Evolutionary conservation across 2,888 invertebrate genomes (phyloP), one percentile per base, ranked within the genome.

Genomic region (Drosophila nr. perissopoda): DNA sequence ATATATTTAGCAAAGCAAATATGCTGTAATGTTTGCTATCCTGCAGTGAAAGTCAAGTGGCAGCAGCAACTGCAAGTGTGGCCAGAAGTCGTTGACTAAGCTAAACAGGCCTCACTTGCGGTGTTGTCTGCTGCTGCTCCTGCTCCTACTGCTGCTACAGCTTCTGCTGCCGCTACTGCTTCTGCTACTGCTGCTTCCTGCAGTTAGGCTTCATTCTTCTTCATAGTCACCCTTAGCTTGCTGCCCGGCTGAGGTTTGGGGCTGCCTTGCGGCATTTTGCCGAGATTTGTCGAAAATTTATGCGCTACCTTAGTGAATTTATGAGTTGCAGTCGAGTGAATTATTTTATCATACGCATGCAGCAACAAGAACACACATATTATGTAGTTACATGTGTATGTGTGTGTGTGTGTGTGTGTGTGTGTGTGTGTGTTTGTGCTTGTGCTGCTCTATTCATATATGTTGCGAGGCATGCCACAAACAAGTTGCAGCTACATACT

Each of bases 251-350:
- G 81, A 86, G 88, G 88, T 78, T 83, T 57, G 83, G 64, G 84
- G 84, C 80, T 89, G 82, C 86, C 76, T 87, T 87, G 87, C 87
- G 88, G 87, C 88, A 89, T 89, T 87, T 89, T 81, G 88, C 88
- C 69, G 86, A 87, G 87, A 87, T 87, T 87, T 87, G 87, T 83
- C 64, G 90, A 79, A 81, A 88, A 89, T 89, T 89, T 89, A 89
- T 90, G 87, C 91, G 79, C 89, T 81, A 83, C 89, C 89, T 90
- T 84, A 75, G 79, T 83, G 90, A 89, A 89, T 89, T 89, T 89
- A 89, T 89, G 89, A 89, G 83, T 89, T 85, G 87, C 90, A 88
- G 87, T 84, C 84, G 90, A 91, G 89, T 89, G 89, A 89, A 88
- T 89, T 89, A 89, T 90, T 89, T 89, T 89, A 89, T 89, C 90